phyloP scores from a whole-genome alignment of 2,888 invertebrate species.

The Spodoptera littoralis region DNA sequence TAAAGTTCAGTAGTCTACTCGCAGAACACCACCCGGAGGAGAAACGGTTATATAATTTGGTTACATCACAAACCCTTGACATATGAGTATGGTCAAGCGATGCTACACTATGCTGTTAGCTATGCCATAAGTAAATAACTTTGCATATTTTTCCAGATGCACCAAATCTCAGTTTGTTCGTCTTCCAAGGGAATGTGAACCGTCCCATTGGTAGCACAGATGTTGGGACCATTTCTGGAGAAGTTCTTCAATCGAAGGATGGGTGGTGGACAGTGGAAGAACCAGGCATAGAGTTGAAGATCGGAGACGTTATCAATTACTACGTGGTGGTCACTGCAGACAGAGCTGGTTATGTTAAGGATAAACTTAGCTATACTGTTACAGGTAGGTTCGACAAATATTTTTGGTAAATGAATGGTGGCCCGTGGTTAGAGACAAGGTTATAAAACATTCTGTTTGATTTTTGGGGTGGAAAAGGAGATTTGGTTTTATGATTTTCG shows the following conservation, averaged over 20 bases:
- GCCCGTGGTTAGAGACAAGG: too few species aligned
- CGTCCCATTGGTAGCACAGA: slow-evolving; percentile 80
- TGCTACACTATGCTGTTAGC: too few species aligned
- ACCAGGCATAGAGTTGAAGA: slow-evolving; percentile 74
- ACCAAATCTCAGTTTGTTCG: slow-evolving; percentile 87
- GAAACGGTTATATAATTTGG: too few species aligned
- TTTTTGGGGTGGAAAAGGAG: too few species aligned
- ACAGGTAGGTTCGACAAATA: slow-evolving; percentile 66
- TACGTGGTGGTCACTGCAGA: slow-evolving; percentile 89
- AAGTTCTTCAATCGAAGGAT: slow-evolving; percentile 76
- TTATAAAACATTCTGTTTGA: too few species aligned
- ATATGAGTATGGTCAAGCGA: too few species aligned
- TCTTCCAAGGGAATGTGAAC: slow-evolving; percentile 91
- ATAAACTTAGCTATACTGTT: slow-evolving; percentile 77
- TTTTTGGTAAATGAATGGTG: too few species aligned
- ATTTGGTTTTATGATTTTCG: too few species aligned
- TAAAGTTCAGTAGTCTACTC: too few species aligned
- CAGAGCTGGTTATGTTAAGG: slow-evolving; percentile 80
- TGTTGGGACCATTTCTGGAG: slow-evolving; percentile 86
- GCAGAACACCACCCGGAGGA: too few species aligned
- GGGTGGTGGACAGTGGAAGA: slow-evolving; percentile 88
- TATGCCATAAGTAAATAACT: not conserved
- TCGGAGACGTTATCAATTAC: slow-evolving; percentile 89
- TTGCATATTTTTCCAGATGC: slow-evolving; percentile 74
- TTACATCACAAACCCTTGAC: too few species aligned